Percentiles rank a stretch among this genome's conserved stretches.
These are phyloP conservation scores for Tenthredo notha DNA, from an alignment of 2,888 invertebrate species.

Conservation along the genomic window DNA sequence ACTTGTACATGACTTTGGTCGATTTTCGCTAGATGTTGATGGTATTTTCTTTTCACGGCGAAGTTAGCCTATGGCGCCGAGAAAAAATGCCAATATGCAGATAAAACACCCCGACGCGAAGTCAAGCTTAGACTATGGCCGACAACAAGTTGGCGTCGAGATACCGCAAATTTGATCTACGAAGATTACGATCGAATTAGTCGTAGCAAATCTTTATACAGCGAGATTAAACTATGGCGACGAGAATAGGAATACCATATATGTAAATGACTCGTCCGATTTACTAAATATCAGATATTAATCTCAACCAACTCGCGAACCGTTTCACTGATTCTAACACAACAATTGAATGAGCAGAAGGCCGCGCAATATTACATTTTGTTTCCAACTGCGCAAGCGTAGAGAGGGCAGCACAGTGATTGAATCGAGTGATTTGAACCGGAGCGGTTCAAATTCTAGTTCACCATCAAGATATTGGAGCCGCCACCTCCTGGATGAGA, in stretches of 20 bases:
- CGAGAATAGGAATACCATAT: not conserved
- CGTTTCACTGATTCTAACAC: not conserved
- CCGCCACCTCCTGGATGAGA: no score
- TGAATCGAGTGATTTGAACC: no score
- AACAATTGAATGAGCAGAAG: not conserved
- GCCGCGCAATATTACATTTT: no score
- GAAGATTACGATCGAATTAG: not conserved
- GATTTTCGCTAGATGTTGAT: no score
- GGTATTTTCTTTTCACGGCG: no score
- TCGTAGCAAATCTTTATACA: not conserved
- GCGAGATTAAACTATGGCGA: not conserved
- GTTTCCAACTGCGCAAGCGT: no score
- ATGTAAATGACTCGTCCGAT: not conserved
- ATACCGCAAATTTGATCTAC: not conserved
- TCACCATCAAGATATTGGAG: not conserved
- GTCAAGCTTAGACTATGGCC: not conserved
- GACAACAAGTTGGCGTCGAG: not conserved
- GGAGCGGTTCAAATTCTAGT: not conserved
- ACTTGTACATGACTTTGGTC: no score
- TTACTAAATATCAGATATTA: not conserved
- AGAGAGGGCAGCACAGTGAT: no score
- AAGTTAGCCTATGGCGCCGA: no score
- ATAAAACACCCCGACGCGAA: no score
- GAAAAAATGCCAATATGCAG: no score
- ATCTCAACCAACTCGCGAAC: not conserved